These are phyloP conservation scores for Idaea aversata DNA, from an alignment of 2,888 invertebrate species.

Conservation along the genomic window DNA sequence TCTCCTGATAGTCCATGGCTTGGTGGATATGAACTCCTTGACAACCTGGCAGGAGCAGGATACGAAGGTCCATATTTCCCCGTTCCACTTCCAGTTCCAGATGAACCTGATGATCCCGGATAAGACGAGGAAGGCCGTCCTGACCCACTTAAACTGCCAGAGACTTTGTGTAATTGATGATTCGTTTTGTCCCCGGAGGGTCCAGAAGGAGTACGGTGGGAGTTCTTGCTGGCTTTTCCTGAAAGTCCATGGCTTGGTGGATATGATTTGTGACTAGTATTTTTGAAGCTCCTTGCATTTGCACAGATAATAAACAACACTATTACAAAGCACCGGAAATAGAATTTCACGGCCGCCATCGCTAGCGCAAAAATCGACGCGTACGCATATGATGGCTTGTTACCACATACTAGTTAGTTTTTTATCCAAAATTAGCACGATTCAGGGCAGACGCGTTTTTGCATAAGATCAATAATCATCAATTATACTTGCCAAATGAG, in stretches of 20 bases:
- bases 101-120: constrained; percentile 5
- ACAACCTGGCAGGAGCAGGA: background rate
- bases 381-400: background rate
- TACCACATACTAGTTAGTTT: background rate
- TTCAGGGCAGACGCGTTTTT: background rate
- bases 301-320: background rate
- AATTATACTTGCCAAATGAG: background rate
- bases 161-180: background rate
- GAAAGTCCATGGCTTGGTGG: background rate
- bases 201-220: background rate
- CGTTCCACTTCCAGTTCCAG: constrained; percentile 5
- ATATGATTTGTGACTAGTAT: background rate
- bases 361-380: background rate
- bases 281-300: background rate
- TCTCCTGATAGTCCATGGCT: background rate
- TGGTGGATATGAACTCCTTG: background rate
- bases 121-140: background rate
- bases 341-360: background rate
- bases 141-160: constrained; percentile 5
- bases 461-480: background rate
- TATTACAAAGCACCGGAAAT: background rate
- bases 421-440: background rate
- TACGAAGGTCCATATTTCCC: background rate
- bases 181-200: background rate
- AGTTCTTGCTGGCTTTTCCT: background rate